Percentiles rank a stretch among this genome's conserved stretches.
Evolutionary conservation across 2,113 vertebrate genomes (phyloP).

Genomic region (Bubalus kerabau): DNA sequence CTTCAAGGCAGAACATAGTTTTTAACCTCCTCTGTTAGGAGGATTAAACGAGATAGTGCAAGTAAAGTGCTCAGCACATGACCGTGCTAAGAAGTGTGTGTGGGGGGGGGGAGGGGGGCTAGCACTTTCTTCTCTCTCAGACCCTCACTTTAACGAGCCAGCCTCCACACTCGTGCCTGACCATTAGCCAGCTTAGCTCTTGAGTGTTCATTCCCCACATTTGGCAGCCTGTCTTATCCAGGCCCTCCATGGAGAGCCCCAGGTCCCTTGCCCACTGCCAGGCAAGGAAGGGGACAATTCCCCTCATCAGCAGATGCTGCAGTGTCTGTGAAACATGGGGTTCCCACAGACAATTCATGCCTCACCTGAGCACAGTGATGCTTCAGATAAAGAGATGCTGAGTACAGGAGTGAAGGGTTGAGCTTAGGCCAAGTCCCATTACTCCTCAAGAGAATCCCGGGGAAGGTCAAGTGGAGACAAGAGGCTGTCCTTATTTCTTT

Average conservation of each 20-base stretch:
- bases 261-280: background rate
- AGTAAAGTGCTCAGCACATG: background rate
- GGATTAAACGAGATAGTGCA: background rate
- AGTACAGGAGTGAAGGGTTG: background rate
- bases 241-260: background rate
- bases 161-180: background rate
- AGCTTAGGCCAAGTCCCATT: background rate
- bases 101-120: too few relatives aligned
- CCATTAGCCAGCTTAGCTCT: background rate
- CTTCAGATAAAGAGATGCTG: background rate
- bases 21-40: background rate
- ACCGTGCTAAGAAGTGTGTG: background rate
- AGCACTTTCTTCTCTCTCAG: background rate
- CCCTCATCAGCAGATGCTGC: background rate
- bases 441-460: background rate
- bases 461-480: background rate
- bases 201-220: background rate
- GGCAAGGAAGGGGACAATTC: background rate
- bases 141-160: background rate
- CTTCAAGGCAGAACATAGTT: background rate
- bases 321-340: background rate
- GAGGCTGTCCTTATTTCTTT: background rate
- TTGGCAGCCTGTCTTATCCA: background rate
- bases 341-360: background rate
- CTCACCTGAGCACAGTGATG: background rate